Conservation (phyloP, 1,140 invertebrate genomes). For the Camponotus pennsylvanicus region DNA sequence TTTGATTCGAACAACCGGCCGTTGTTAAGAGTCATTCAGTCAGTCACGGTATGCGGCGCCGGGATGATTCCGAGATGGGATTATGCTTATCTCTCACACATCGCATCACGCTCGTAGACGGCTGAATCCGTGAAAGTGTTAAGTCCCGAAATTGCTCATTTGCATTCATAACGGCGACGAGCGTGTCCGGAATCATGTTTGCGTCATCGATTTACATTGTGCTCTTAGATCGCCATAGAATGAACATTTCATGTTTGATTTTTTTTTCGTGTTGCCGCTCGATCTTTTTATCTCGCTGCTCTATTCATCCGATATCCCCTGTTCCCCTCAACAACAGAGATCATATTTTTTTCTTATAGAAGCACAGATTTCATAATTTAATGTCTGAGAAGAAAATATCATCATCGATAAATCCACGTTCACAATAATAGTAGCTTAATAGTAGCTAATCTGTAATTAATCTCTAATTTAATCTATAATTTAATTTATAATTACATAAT, state of each 20-base stretch:
- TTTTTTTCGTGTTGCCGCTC: conserved; percentile 1
- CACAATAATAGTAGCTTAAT: too few species aligned
- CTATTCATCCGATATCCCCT: background rate
- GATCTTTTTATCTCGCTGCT: too few species aligned
- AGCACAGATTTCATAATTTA: background rate
- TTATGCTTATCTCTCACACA: conserved; percentile 52
- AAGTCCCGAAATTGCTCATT: conserved; percentile 12
- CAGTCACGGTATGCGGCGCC: conserved; percentile 26
- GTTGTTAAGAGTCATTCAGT: conserved; percentile 36
- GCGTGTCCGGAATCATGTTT: conserved; percentile 21
- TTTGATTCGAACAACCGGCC: conserved; percentile 74
- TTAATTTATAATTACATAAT: too few species aligned
- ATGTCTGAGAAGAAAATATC: background rate
- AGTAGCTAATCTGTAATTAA: too few species aligned
- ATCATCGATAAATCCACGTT: background rate
- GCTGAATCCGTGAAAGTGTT: conserved; percentile 23
- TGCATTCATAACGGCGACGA: conserved; percentile 28
- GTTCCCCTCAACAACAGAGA: background rate
- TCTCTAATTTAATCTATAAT: too few species aligned
- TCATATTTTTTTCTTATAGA: background rate
- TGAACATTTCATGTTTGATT: conserved; percentile 6
- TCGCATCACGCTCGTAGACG: conserved; percentile 39
- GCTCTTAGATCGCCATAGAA: background rate
- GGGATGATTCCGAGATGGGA: conserved; percentile 37
- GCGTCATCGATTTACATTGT: conserved; percentile 15